A percentile compares a stretch with the other conserved stretches of the same genome.
phyloP scores from a whole-genome alignment of 2,113 vertebrate genomes.

The Gambusia affinis region DNA sequence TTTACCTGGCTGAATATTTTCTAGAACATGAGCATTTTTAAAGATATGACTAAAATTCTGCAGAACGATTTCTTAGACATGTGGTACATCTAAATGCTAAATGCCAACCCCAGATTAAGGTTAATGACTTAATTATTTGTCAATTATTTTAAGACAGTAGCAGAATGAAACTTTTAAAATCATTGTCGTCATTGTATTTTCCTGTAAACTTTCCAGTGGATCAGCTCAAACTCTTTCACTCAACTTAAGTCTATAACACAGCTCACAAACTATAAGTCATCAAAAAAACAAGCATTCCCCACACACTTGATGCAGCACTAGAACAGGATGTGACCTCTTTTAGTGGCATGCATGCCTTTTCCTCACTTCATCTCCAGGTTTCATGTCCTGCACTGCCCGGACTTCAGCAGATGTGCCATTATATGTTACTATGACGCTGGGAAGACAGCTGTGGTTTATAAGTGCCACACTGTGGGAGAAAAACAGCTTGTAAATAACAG shows the following conservation, averaged over 20 bases:
- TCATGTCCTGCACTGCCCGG: conserved; percentile 89
- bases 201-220: no score
- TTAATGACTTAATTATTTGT: neutral
- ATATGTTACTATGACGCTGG: conserved; percentile 94
- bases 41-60: neutral
- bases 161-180: no score
- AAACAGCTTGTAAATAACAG: conserved; percentile 11
- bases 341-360: conserved; percentile 42
- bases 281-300: neutral
- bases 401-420: conserved; percentile 88
- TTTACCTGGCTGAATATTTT: neutral
- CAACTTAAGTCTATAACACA: no score
- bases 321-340: conserved; percentile 25
- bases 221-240: no score
- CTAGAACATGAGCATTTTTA: neutral
- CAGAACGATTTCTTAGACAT: no score
- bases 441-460: conserved; percentile 96
- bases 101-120: no score
- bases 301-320: neutral
- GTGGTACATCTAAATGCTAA: no score
- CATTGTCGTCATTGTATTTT: no score
- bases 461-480: conserved; percentile 85
- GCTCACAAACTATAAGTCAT: neutral
- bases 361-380: conserved; percentile 91
- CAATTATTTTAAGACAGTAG: no score